Base-by-base conservation (phyloP, 2,888 invertebrate species). In the Mythimna loreyi region DNA sequence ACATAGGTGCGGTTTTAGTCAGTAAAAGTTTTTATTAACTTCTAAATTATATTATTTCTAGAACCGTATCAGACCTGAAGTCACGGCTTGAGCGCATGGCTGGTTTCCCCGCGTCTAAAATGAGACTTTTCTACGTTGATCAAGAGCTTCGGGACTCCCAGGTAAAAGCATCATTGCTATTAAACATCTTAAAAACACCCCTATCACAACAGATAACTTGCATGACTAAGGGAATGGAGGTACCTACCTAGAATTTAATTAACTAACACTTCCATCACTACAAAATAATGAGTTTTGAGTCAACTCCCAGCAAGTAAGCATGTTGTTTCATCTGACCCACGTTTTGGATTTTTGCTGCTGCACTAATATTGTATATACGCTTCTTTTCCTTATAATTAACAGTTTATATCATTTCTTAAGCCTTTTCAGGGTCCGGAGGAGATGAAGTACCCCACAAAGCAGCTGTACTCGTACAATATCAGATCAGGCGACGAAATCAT, bases 401-500 rank as follows among this genome's bases (percentile, higher is more conserved):
- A 78, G 67, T 68, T 71, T 61, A 65, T 61, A 65, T 74, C 71
- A 78, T 47, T 82, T 75, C 67, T 83, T 30, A 73, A 84, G 85
- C 76, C 84, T 79, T 92, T 92, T 73, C 93, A 95, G 92, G 98
- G 98, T 25, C 98, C 98, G 0, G 99, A 99, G 91, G 98, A 98
- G 92, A 98, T 99, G 98, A 97, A 97, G 84, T 98, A 97, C 87
- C 98, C 98, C 3, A 98, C 98, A 85, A 98, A 99, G 90, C 98
- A 98, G 91, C 96, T 99, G 28, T 99, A 99, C 92, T 98, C 98
- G 72, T 99, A 99, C 94, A 98, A 98, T 93, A 98, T 99, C 75
- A 96, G 97, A 80, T 97, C 98, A 71, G 99, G 98, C 16, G 99
- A 99, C 92, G 98, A 98, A 92, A 98, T 99, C 86, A 98, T 98